A percentile compares a stretch with the other conserved stretches of the same genome.
Evolutionary conservation across 2,888 invertebrate species (phyloP).

Genomic region (Onchidella celtica): DNA sequence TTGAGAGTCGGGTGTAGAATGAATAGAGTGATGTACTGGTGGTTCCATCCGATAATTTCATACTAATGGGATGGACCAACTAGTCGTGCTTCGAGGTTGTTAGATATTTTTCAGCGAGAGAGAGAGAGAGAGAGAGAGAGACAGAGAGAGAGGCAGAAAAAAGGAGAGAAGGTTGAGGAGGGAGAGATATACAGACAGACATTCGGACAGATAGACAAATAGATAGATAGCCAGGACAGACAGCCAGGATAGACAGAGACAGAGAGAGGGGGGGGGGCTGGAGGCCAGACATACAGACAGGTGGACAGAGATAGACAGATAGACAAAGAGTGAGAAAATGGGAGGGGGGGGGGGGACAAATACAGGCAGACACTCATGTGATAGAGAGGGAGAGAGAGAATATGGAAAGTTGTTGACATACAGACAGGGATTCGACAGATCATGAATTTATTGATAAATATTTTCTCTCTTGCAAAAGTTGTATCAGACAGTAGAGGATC

Average conservation of each 20-base stretch:
- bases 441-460: too few species aligned
- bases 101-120: not conserved
- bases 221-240: not conserved
- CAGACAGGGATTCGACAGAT: too few species aligned
- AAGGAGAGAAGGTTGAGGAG: not conserved
- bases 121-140: not conserved
- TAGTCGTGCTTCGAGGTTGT: not conserved
- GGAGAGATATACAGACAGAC: not conserved
- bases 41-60: too few species aligned
- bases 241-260: not conserved
- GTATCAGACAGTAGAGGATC: too few species aligned
- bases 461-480: too few species aligned
- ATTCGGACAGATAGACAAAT: not conserved
- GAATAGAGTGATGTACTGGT: too few species aligned
- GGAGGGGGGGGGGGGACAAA: not conserved
- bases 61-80: too few species aligned
- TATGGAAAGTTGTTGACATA: too few species aligned
- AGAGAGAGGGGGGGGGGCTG: not conserved
- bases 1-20: too few species aligned
- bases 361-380: not conserved
- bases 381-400: not conserved
- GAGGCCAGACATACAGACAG: not conserved
- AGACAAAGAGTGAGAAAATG: not conserved
- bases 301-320: not conserved
- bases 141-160: constrained; percentile 5